phyloP scores from a whole-genome alignment of 2,888 invertebrate species.

The Noctua pronuba region DNA sequence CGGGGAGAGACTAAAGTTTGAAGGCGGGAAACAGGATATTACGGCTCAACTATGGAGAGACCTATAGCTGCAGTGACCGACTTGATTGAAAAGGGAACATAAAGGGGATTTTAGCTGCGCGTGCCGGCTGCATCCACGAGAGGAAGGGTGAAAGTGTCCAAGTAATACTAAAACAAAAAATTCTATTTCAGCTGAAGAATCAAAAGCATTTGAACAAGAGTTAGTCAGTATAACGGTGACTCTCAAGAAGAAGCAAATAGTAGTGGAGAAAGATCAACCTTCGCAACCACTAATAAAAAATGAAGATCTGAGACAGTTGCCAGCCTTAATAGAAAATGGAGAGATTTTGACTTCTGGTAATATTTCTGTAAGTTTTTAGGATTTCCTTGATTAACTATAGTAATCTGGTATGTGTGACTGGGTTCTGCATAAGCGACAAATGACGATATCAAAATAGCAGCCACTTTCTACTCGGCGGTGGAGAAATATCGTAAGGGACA shows the following conservation, averaged over 20 bases:
- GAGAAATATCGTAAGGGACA: not conserved
- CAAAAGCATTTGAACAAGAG: conserved; percentile 96
- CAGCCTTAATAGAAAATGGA: conserved; percentile 95
- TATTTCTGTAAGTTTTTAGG: conserved; percentile 93
- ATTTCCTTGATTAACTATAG: not conserved
- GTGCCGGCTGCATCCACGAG: not conserved
- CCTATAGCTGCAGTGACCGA: not conserved
- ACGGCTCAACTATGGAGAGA: not conserved
- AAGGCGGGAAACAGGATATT: not conserved
- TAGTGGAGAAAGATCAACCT: conserved; percentile 95
- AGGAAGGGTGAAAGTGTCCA: not conserved
- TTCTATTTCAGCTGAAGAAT: conserved; percentile 93
- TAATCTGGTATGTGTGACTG: not conserved
- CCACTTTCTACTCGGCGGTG: not conserved
- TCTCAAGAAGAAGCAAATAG: conserved; percentile 93
- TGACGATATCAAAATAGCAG: not conserved
- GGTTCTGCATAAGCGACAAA: not conserved
- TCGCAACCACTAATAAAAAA: conserved; percentile 93
- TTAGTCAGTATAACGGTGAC: conserved; percentile 94
- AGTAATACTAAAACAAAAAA: not conserved
- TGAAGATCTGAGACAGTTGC: conserved; percentile 94
- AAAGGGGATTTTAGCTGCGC: not conserved
- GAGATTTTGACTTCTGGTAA: conserved; percentile 96
- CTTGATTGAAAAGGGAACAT: not conserved
- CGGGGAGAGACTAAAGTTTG: not conserved